phyloP scores from a whole-genome alignment of 1,140 invertebrate species.

The Polyergus mexicanus region DNA sequence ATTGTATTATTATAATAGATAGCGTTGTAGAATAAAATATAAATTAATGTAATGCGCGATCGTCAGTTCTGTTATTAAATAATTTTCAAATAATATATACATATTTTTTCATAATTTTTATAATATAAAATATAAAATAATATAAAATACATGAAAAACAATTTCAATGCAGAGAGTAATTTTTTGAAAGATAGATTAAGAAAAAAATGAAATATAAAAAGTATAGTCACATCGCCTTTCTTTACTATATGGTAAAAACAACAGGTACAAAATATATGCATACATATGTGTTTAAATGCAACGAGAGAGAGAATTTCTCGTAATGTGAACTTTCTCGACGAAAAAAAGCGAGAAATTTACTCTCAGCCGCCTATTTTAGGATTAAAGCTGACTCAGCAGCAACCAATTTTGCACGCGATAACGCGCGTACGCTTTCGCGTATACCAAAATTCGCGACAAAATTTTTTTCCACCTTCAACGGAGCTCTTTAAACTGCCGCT shows the following conservation, averaged over 20 bases:
- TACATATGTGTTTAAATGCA: conserved; percentile 18
- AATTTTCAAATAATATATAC: no score
- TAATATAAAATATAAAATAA: no score
- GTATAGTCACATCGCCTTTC: background rate
- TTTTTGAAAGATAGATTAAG: background rate
- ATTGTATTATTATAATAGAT: no score
- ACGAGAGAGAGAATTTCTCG: background rate
- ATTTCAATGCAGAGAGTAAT: no score
- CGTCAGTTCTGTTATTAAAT: background rate
- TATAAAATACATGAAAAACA: no score
- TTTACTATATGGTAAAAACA: background rate
- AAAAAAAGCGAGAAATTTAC: conserved; percentile 24
- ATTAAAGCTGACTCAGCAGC: conserved; percentile 52
- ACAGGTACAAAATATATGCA: background rate
- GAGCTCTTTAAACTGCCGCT: background rate
- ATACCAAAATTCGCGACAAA: conserved; percentile 23
- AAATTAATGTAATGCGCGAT: no score
- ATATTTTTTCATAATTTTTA: no score
- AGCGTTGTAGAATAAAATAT: no score
- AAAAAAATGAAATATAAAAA: background rate
- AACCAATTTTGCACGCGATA: conserved; percentile 57
- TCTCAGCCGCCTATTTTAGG: conserved; percentile 23
- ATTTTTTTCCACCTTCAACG: conserved; percentile 34
- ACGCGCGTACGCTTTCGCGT: conserved; percentile 42
- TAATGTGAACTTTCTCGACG: conserved; percentile 37